A percentile compares a stretch with the other conserved stretches of the same genome.
phyloP scores from a whole-genome alignment of 92 coral and sea anemone species.

The Phymanthus crucifer region DNA sequence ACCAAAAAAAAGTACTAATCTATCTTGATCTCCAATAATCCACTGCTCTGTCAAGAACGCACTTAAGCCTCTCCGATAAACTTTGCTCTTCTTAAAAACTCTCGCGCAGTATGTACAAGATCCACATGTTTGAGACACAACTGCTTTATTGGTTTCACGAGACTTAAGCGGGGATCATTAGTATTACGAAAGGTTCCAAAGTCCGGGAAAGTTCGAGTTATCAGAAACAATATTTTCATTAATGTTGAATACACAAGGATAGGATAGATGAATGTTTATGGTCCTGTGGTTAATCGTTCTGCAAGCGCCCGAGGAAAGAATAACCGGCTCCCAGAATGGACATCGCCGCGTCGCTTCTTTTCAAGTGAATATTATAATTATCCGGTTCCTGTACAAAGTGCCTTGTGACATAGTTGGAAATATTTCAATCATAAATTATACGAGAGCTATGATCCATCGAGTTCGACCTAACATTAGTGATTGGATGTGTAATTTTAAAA shows the following conservation, averaged over 20 bases:
- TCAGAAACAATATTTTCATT: slow-evolving; percentile 2
- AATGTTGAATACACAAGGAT: slow-evolving; percentile 4
- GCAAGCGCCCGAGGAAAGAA: background rate
- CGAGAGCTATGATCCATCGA: background rate
- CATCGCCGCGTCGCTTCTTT: background rate
- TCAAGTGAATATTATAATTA: background rate
- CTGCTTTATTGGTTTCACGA: background rate
- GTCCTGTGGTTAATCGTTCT: background rate
- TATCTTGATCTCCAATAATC: slow-evolving; percentile 4
- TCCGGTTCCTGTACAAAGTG: background rate
- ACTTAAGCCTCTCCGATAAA: slow-evolving; percentile 29
- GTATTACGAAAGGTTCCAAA: background rate
- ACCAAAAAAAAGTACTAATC: background rate
- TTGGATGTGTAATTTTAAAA: background rate
- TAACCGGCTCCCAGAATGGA: background rate
- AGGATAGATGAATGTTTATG: background rate
- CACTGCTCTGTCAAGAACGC: slow-evolving; percentile 10
- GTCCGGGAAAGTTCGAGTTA: slow-evolving; percentile 7
- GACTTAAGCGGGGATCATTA: slow-evolving; percentile 9
- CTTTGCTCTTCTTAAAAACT: slow-evolving; percentile 10
- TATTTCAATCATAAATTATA: background rate
- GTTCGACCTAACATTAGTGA: background rate
- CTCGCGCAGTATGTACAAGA: background rate
- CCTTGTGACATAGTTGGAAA: background rate
- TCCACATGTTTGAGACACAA: background rate